Evolutionary conservation across 2,113 vertebrate species (phyloP).

Genomic region (Tylochromis polylepis): DNA sequence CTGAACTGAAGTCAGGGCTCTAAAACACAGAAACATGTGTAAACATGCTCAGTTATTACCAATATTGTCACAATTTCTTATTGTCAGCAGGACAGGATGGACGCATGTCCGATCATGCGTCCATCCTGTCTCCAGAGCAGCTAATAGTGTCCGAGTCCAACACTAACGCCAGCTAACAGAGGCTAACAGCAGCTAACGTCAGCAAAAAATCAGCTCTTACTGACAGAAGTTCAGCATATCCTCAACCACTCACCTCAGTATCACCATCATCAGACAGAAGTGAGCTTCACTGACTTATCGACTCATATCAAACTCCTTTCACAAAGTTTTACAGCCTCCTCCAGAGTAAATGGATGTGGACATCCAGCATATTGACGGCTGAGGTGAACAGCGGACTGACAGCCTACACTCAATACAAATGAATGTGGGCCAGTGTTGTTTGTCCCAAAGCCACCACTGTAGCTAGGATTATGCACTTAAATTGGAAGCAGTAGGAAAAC

Average conservation of each 20-base stretch:
- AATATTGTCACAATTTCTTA: not conserved
- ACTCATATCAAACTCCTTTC: not conserved
- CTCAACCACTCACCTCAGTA: not conserved
- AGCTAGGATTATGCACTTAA: not conserved
- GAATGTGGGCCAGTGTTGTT: not conserved
- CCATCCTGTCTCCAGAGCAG: not conserved
- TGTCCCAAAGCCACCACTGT: not conserved
- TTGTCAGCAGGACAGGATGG: not conserved
- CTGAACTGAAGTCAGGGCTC: not conserved
- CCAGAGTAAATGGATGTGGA: not conserved
- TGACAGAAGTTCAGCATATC: not conserved
- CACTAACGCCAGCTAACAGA: not conserved
- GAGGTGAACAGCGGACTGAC: not conserved
- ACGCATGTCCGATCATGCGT: no score
- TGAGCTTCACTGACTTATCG: not conserved
- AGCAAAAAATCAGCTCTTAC: accelerated
- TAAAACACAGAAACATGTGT: not conserved
- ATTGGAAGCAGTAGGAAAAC: not conserved
- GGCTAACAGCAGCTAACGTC: accelerated
- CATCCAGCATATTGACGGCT: not conserved
- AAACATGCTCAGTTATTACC: not conserved
- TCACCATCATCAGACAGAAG: not conserved
- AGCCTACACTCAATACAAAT: not conserved
- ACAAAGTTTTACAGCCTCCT: not conserved
- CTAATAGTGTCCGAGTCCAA: not conserved